These are phyloP conservation scores for Xiphophorus hellerii DNA, from an alignment of 2,113 vertebrate species.

Conservation along the genomic window DNA sequence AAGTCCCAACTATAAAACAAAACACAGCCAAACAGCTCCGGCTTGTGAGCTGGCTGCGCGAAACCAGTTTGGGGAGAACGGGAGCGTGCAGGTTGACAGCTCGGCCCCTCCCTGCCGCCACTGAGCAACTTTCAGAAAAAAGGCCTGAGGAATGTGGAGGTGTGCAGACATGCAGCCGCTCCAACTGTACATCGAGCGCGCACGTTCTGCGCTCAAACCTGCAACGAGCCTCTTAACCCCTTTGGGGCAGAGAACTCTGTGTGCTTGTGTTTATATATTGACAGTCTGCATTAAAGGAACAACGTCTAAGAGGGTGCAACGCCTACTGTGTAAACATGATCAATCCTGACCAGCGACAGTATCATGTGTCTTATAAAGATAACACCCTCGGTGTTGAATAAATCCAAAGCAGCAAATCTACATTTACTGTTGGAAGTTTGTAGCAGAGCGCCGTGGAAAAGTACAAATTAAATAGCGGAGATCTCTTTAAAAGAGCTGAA, in stretches of 20 bases:
- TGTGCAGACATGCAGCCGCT: conserved; percentile 80
- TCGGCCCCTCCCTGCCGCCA: conserved; percentile 65
- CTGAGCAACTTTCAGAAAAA: conserved; percentile 52
- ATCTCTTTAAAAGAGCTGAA: not conserved
- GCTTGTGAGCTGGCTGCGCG: conserved; percentile 12
- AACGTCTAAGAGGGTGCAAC: conserved; percentile 17
- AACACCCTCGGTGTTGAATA: not conserved
- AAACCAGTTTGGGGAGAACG: conserved; percentile 57
- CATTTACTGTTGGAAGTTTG: conserved; percentile 19
- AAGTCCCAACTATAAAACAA: conserved; percentile 5
- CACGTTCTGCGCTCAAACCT: conserved; percentile 17
- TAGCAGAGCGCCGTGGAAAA: conserved; percentile 1
- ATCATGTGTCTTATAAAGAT: conserved; percentile 10
- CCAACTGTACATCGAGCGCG: conserved; percentile 30
- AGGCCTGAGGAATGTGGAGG: conserved; percentile 81
- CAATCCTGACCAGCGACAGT: conserved; percentile 20
- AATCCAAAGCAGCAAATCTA: not conserved
- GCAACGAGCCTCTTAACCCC: not conserved
- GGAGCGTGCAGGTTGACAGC: conserved; percentile 60
- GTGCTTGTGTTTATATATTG: not conserved
- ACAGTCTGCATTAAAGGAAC: not conserved
- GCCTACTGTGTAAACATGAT: conserved; percentile 17
- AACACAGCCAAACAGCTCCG: conserved; percentile 1
- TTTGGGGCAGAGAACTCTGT: not conserved
- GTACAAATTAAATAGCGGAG: not conserved